Percentiles rank a stretch among this genome's conserved stretches.
Conservation (phyloP, 2,113 vertebrate genomes). For the Syngnathus scovelli region DNA sequence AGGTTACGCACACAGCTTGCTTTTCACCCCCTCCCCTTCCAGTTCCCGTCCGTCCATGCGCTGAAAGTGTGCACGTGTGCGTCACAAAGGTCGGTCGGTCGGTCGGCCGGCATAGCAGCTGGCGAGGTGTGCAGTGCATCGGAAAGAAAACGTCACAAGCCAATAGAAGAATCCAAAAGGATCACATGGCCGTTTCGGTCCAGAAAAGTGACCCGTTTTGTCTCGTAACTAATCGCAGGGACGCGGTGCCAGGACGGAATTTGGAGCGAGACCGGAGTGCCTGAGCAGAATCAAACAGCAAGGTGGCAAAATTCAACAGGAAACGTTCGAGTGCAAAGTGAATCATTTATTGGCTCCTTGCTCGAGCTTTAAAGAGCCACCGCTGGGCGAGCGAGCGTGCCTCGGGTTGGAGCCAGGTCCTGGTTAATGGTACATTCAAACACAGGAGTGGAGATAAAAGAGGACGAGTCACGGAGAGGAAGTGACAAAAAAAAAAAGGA, state of each 20-base stretch:
- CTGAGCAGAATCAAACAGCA: conserved; percentile 18
- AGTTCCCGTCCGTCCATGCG: conserved; percentile 8
- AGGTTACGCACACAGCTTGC: conserved; percentile 44
- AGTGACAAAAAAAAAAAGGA: conserved; percentile 24
- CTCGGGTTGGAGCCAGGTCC: too few relatives aligned
- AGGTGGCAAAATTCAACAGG: conserved; percentile 40
- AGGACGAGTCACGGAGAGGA: conserved; percentile 15
- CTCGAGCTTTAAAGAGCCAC: conserved; percentile 13
- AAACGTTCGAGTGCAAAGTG: conserved; percentile 47
- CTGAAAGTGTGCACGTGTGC: conserved; percentile 26
- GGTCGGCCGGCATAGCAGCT: conserved; percentile 25
- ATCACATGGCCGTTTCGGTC: background rate
- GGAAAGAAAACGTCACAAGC: background rate
- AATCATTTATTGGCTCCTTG: conserved; percentile 44
- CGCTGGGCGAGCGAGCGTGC: background rate
- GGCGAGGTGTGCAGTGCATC: conserved; percentile 12
- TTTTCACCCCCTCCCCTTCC: conserved; percentile 39
- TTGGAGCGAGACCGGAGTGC: conserved; percentile 18
- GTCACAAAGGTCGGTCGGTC: conserved; percentile 24
- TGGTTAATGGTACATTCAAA: conserved; percentile 27
- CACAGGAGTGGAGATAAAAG: conserved; percentile 18
- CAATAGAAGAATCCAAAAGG: background rate
- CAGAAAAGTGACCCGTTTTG: conserved; percentile 32
- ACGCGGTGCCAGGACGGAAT: conserved; percentile 14
- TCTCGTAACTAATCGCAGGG: conserved; percentile 8